Conservation (phyloP, 2,797 vertebrate genomes). For the Spondyliosoma cantharus region DNA sequence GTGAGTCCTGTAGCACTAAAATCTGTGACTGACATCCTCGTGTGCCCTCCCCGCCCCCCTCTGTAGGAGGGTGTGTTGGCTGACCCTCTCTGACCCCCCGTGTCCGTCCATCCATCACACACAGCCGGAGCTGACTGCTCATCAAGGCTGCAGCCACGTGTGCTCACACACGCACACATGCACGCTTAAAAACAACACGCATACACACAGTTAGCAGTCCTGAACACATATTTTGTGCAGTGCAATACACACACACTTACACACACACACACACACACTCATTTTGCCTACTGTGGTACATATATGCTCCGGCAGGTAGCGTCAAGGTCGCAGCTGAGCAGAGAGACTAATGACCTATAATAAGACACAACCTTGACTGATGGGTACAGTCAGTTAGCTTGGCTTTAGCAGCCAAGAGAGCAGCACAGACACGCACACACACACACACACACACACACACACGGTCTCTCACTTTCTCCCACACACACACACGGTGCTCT, state of each 20-base stretch:
- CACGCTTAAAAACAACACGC: constrained; percentile 26
- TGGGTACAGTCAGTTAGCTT: constrained; percentile 73
- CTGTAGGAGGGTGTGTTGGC: constrained; percentile 33
- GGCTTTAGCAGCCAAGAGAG: constrained; percentile 60
- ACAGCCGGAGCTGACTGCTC: constrained; percentile 50
- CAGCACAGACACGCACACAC: constrained; percentile 12
- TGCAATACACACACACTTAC: constrained; percentile 33
- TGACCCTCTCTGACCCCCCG: constrained; percentile 65
- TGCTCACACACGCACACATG: constrained; percentile 15
- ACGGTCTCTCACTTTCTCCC: not conserved
- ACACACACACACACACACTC: constrained; percentile 31
- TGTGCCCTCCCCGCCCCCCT: constrained; percentile 16
- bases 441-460: constrained; percentile 6
- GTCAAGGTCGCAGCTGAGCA: constrained; percentile 76
- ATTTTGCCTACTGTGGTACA: constrained; percentile 65
- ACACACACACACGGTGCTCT: constrained; percentile 32
- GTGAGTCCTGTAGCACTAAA: constrained; percentile 45
- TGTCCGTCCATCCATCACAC: constrained; percentile 63
- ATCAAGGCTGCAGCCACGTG: constrained; percentile 48
- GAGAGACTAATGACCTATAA: constrained; percentile 80
- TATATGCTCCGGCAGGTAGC: constrained; percentile 60
- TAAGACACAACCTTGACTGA: constrained; percentile 81
- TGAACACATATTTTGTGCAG: constrained; percentile 38
- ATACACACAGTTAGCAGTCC: constrained; percentile 25
- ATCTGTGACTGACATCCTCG: constrained; percentile 59